phyloP scores from a whole-genome alignment of 1,140 invertebrate genomes.

The Drosophila albomicans region DNA sequence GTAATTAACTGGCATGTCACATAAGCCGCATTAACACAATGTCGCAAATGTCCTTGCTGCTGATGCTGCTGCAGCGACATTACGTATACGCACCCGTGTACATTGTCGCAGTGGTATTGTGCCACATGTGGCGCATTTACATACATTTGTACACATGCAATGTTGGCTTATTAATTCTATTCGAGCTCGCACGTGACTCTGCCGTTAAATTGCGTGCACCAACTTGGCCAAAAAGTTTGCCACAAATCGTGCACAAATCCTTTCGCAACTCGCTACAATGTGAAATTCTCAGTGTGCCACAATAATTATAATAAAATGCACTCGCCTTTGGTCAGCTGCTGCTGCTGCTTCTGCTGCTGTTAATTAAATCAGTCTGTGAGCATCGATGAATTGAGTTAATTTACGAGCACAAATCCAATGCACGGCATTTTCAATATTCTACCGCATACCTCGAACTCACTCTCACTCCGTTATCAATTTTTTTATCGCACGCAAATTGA shows the following conservation, averaged over 20 bases:
- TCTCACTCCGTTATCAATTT: slow-evolving; percentile 20
- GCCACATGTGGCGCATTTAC: slow-evolving; percentile 73
- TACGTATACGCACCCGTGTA: slow-evolving; percentile 61
- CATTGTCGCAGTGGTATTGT: slow-evolving; percentile 13
- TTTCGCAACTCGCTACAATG: background rate
- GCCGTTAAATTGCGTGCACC: slow-evolving; percentile 15
- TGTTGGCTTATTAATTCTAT: slow-evolving; percentile 72
- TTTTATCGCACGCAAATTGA: slow-evolving; percentile 57
- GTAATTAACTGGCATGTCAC: slow-evolving; percentile 81
- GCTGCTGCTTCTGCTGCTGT: slow-evolving; percentile 27
- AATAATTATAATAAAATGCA: slow-evolving; percentile 26
- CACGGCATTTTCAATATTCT: slow-evolving; percentile 61
- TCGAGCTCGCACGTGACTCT: slow-evolving; percentile 46
- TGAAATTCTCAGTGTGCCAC: background rate
- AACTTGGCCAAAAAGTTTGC: slow-evolving; percentile 36
- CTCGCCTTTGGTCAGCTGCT: slow-evolving; percentile 14
- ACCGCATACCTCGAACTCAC: slow-evolving; percentile 1
- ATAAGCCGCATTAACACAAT: slow-evolving; percentile 83
- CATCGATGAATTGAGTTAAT: slow-evolving; percentile 72
- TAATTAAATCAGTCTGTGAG: slow-evolving; percentile 69
- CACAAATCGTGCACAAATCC: slow-evolving; percentile 2
- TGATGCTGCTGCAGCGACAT: slow-evolving; percentile 50
- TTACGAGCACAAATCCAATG: slow-evolving; percentile 64
- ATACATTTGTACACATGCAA: slow-evolving; percentile 59
- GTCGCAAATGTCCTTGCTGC: slow-evolving; percentile 69